Evolutionary conservation across 2,888 invertebrate genomes (phyloP), one percentile per base, ranked within the genome.

Genomic region (Lissocephala sabroskyi): DNA sequence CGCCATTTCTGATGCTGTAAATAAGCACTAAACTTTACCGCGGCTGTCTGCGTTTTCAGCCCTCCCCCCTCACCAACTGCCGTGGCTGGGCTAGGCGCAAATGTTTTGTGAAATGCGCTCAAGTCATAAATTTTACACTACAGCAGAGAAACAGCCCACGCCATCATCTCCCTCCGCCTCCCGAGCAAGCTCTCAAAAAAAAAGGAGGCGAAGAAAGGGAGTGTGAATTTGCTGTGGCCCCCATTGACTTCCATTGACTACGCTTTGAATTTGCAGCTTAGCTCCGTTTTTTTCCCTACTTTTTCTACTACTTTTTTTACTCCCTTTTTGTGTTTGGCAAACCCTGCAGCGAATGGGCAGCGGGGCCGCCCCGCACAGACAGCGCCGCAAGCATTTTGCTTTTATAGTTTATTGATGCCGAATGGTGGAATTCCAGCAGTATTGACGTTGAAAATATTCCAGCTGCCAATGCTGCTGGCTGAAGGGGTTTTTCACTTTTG

Each of bases 391-490:
- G 71, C 71, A 71, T 65, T 67, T 64, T 52, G 64, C 65, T 64
- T 73, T 74, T 71, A 74, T 74, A 73, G 71, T 73, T 74, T 74
- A 73, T 73, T 71, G 71, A 74, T 74, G 74, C 62, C 59, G 54
- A 71, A 63, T 74, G 66, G 44, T 37, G 41, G 64, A 71, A 62
- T 60, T 62, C 62, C 53, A 57, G 59, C n/a, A 50, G 67, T 67
- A 70, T 73, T 74, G 71, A 71, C 57, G 71, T 53, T 67, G 58
- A 59, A 73, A 74, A 67, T 73, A 56, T 67, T 65, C 63, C 58
- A 54, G 56, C 52, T 49, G 45, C 49, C 55, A 23, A 23, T 23
- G 23, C 14, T 6, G 35, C 1, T 13, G 51, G 53, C 54, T 56
- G 35, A 52, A 35, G 13, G 35, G 35, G 14, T 33, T 33, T 26